Conservation (phyloP, 2,113 vertebrate species). For the Tragelaphus scriptus region DNA sequence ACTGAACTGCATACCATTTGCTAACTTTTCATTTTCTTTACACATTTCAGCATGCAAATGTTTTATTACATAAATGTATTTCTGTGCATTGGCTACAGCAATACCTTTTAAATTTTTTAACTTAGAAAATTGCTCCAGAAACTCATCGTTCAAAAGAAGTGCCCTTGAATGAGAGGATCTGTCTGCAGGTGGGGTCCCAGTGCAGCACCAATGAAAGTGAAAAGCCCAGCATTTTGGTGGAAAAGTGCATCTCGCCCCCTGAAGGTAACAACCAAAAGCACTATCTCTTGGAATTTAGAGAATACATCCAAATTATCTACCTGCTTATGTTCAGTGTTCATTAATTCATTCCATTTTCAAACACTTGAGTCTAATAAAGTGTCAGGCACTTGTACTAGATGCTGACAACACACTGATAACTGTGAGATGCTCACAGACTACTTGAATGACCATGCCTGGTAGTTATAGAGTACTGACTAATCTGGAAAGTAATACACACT, state of each 20-base stretch:
- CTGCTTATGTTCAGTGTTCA: neutral
- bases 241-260: slow-evolving; percentile 63
- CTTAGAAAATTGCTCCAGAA: slow-evolving; percentile 63
- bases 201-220: slow-evolving; percentile 65
- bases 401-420: neutral
- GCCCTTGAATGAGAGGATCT: slow-evolving; percentile 66
- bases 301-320: neutral
- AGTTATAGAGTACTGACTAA: neutral
- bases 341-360: slow-evolving; percentile 8
- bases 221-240: slow-evolving; percentile 45
- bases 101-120: slow-evolving; percentile 7
- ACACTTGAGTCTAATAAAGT: neutral
- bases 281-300: neutral
- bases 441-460: neutral
- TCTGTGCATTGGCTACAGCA: neutral
- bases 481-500: neutral
- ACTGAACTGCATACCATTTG: neutral
- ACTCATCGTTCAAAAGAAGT: slow-evolving; percentile 57
- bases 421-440: neutral
- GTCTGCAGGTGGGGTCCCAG: slow-evolving; percentile 68
- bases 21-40: neutral
- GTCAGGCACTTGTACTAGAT: neutral
- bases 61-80: slow-evolving; percentile 3
- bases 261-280: slow-evolving; percentile 59
- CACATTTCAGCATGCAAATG: neutral